These are phyloP conservation scores for Mactra quadrangularis DNA, from an alignment of 1,140 invertebrate species.

Conservation along the genomic window DNA sequence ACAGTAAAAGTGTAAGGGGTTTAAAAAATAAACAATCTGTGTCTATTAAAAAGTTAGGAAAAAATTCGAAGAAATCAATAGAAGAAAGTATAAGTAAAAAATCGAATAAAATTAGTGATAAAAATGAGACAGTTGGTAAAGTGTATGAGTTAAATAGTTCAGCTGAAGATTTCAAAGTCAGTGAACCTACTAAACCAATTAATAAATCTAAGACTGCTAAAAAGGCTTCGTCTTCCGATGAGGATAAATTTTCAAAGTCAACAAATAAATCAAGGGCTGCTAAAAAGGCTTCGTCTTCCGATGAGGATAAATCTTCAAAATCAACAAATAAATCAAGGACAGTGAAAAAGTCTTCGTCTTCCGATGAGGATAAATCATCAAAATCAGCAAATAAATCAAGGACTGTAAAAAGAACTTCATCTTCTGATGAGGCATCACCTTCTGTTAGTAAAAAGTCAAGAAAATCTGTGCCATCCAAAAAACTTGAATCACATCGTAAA, in stretches of 20 bases:
- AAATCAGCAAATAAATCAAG: not conserved
- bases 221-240: too few relatives aligned
- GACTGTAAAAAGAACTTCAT: conserved; percentile 31
- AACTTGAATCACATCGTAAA: not conserved
- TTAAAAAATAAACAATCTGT: not conserved
- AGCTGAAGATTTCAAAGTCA: too few relatives aligned
- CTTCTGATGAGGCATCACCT: conserved; percentile 12
- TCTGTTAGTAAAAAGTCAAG: too few relatives aligned
- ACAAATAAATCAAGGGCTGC: not conserved
- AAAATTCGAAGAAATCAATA: conserved; percentile 4
- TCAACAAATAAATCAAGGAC: too few relatives aligned
- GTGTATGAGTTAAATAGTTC: too few relatives aligned
- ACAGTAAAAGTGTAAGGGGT: conserved; percentile 3
- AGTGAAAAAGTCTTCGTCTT: too few relatives aligned
- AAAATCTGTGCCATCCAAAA: not conserved
- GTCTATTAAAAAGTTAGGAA: not conserved
- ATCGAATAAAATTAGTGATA: not conserved
- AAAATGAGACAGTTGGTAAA: conserved; percentile 1
- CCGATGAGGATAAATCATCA: too few relatives aligned
- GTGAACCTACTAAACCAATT: too few relatives aligned
- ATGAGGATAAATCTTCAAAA: too few relatives aligned
- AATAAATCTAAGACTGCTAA: not conserved
- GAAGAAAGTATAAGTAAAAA: not conserved
- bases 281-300: too few relatives aligned
- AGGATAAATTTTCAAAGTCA: too few relatives aligned